Evolutionary conservation across 2,113 vertebrate species (phyloP), one percentile per base, ranked within the genome.

Genomic region (Todiramphus saurophagus): DNA sequence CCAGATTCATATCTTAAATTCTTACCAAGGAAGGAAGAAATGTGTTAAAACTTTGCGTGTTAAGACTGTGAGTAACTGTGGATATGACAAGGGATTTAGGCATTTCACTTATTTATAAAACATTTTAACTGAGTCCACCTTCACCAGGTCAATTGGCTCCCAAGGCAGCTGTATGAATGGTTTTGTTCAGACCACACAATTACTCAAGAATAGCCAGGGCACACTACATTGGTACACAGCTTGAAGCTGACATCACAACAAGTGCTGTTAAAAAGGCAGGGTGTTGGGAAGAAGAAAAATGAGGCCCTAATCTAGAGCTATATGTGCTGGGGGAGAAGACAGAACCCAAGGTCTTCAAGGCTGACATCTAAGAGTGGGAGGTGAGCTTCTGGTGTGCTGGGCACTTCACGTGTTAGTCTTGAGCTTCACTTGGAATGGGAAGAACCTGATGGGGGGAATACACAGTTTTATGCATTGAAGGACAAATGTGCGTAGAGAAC

Each of bases 11-110:
- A 87, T 90, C 84, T 89, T 73, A 83, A 89, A 66, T 6, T 11
- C 37, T 87, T 90, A 51, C 16, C 0, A 2, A 95, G 93, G 91
- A 96, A 96, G 93, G 92, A 93, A 96, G 89, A 96, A 62, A n/a
- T 74, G 58, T 6, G 13, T 91, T 83, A 82, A 72, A 94, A 84
- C 25, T 79, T 66, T 33, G 25, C 1, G 5, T 3, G 3, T 91
- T 59, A 27, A 68, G 48, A 82, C 31, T 9, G 13, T 87, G 44
- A 83, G 44, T 53, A 87, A 69, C 11, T 64, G 66, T 28, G 62
- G 91, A 91, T 94, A 96, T 76, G 70, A 95, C 67, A 69, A 69
- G 41, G 14, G 59, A 96, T 85, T 85, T 60, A 72, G 75, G 82
- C 60, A 93, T 95, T 87, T 94, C 35, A 86, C 95, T 94, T 2